Evolutionary conservation across 2,113 vertebrate species (phyloP).

Genomic region (Dissostichus mawsoni): DNA sequence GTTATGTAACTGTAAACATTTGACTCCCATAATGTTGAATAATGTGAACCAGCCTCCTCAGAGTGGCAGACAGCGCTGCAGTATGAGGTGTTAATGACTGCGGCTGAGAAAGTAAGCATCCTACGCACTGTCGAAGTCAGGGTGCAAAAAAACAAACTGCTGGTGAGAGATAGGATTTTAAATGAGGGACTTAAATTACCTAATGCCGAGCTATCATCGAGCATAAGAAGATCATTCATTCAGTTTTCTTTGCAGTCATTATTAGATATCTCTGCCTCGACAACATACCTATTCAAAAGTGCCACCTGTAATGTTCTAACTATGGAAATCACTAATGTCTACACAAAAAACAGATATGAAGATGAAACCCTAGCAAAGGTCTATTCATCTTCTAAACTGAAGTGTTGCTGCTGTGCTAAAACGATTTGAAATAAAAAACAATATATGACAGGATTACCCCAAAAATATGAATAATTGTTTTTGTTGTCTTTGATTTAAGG

Average conservation of each 20-base stretch:
- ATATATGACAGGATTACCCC: no score
- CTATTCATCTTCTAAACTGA: no score
- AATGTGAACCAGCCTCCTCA: not conserved
- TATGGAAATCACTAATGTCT: not conserved
- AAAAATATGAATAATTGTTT: no score
- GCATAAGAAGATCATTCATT: slow-evolving; percentile 8
- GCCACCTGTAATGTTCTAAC: not conserved
- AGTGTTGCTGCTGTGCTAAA: no score
- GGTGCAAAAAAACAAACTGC: not conserved
- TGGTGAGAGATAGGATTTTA: not conserved
- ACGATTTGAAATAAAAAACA: no score
- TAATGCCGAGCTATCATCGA: slow-evolving; percentile 10
- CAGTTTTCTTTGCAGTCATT: slow-evolving; percentile 6
- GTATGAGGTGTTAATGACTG: slow-evolving; percentile 17
- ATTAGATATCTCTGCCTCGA: not conserved
- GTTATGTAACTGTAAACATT: slow-evolving; percentile 5
- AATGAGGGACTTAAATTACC: slow-evolving; percentile 8
- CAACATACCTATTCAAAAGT: not conserved
- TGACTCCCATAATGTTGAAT: not conserved
- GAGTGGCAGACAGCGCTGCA: slow-evolving; percentile 18
- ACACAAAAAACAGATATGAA: not conserved
- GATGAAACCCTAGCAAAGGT: no score
- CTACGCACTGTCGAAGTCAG: not conserved
- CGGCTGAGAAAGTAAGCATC: slow-evolving; percentile 1
- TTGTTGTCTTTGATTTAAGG: no score